Evolutionary conservation across 2,888 invertebrate genomes (phyloP), one percentile per base, ranked within the genome.

Genomic region (Colletes collaris): DNA sequence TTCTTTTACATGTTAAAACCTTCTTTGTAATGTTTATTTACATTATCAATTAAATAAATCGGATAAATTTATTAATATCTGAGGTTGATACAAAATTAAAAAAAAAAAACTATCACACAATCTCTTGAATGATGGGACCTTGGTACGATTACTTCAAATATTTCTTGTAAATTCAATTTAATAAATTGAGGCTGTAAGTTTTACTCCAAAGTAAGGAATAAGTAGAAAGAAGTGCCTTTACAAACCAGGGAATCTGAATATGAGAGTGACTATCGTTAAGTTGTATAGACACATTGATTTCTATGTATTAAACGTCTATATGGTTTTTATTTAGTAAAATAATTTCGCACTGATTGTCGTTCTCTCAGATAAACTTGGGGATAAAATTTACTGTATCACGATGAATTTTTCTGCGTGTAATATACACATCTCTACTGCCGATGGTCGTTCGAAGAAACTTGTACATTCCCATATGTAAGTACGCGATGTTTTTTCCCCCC

Each of bases 181-280:
- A 74, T 64, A 72, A 63, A 76, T 58, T 67, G 81, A 83, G 83
- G 81, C 80, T 85, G 81, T 86, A 83, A 81, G 81, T 86, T 83
- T 82, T 79, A 79, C 70, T 76, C 71, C 74, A 69, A 81, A 83
- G 62, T 64, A 81, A 78, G 65, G 55, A 79, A 81, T 80, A 85
- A 85, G 87, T 86, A 82, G 82, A 90, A 84, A 89, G 90, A 91
- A 91, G 91, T 91, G 91, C 91, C 91, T 91, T 90, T 89, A 85
- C 73, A 80, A 90, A 88, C 83, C 87, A 87, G 87, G 87, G 80
- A 86, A 88, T 90, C 86, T 87, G 83, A 83, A 76, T 73, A 78
- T 71, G 81, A 86, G 86, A 85, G 79, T 77, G 87, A 85, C 73
- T 83, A 68, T 82, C 75, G 78, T 68, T 68, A 35, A 16, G 67